Percentiles rank a stretch among this genome's conserved stretches.
Conservation (phyloP, 2,113 vertebrate species). For the Platysternon megacephalum region DNA sequence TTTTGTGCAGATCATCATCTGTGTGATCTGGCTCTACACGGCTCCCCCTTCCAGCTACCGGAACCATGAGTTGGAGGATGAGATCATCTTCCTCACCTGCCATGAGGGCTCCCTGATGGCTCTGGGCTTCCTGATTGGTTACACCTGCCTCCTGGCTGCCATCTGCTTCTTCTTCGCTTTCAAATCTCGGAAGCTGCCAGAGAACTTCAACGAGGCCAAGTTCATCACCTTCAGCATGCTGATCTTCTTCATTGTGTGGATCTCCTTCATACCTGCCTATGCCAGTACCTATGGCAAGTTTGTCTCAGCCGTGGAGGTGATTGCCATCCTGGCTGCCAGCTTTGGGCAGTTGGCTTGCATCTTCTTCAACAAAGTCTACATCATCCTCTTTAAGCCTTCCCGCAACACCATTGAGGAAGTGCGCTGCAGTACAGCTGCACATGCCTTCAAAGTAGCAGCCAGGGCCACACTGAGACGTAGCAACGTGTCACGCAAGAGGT, state of each 20-base stretch:
- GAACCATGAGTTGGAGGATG: slow-evolving; percentile 93
- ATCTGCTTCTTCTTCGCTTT: slow-evolving; percentile 98
- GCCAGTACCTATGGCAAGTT: slow-evolving; percentile 97
- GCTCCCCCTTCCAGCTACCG: slow-evolving; percentile 93
- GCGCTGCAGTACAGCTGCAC: slow-evolving; percentile 94
- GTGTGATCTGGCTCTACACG: slow-evolving; percentile 97
- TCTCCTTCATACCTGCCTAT: slow-evolving; percentile 96
- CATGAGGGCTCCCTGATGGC: slow-evolving; percentile 98
- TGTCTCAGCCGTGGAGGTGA: slow-evolving; percentile 96
- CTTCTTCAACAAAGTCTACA: slow-evolving; percentile 99
- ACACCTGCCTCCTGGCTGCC: slow-evolving; percentile 93
- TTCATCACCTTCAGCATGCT: slow-evolving; percentile 99
- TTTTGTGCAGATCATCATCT: slow-evolving; percentile 96
- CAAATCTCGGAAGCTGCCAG: slow-evolving; percentile 96
- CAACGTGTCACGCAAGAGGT: slow-evolving; percentile 88
- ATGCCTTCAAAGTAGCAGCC: slow-evolving; percentile 96
- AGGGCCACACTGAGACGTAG: slow-evolving; percentile 91
- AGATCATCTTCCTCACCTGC: slow-evolving; percentile 97
- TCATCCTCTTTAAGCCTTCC: slow-evolving; percentile 96
- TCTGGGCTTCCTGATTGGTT: slow-evolving; percentile 95
- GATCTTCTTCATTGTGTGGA: slow-evolving; percentile 99
- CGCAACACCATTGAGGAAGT: slow-evolving; percentile 97
- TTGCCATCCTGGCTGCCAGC: slow-evolving; percentile 95
- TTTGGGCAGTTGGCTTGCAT: slow-evolving; percentile 96
- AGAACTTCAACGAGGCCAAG: slow-evolving; percentile 98